Conservation (phyloP, 2,888 invertebrate genomes). For the Phaedon cochleariae region DNA sequence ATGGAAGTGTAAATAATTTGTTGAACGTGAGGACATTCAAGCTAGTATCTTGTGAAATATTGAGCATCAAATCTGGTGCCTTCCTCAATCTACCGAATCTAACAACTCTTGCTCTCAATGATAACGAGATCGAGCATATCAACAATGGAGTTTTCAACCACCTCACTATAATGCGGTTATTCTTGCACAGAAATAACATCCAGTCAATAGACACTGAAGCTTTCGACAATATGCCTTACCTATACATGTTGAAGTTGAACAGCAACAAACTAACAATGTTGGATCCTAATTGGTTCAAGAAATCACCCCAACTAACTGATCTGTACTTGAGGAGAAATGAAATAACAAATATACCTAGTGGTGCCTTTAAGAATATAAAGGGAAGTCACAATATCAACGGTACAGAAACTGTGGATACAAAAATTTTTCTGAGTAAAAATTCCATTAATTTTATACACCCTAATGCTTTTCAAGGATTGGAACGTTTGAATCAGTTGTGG, state of each 20-base stretch:
- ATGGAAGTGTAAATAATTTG: conserved; percentile 42
- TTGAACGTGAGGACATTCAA: conserved; percentile 43
- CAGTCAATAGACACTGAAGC: conserved; percentile 41
- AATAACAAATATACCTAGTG: conserved; percentile 47
- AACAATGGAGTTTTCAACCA: conserved; percentile 42
- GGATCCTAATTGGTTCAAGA: conserved; percentile 55
- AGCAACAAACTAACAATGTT: conserved; percentile 50
- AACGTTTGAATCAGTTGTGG: conserved; percentile 44
- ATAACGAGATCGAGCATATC: conserved; percentile 42
- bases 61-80: conserved; percentile 35
- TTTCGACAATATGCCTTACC: conserved; percentile 47
- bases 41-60: conserved; percentile 36
- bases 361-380: conserved; percentile 53
- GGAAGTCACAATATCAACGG: conserved; percentile 34
- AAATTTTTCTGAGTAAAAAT: conserved; percentile 50
- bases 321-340: conserved; percentile 53
- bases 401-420: conserved; percentile 31
- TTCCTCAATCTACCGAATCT: conserved; percentile 42
- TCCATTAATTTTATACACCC: conserved; percentile 41
- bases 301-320: conserved; percentile 50
- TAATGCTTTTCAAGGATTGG: conserved; percentile 41
- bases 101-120: conserved; percentile 36
- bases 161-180: conserved; percentile 35
- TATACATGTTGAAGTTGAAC: conserved; percentile 52
- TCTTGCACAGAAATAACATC: conserved; percentile 44